These are phyloP conservation scores for Dinothrombium tinctorium DNA, from an alignment of 1,140 invertebrate genomes.

Conservation along the genomic window DNA sequence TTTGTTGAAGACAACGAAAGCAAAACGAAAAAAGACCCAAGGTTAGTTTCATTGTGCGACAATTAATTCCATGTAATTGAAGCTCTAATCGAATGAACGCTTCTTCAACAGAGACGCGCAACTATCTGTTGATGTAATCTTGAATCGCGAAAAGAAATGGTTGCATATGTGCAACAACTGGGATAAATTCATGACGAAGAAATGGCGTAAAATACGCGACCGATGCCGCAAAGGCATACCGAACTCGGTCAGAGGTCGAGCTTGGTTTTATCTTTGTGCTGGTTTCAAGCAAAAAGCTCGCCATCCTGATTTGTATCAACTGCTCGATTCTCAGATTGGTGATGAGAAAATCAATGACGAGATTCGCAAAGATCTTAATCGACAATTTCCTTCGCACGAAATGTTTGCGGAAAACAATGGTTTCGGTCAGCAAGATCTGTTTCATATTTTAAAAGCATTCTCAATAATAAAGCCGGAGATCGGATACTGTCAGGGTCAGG, in stretches of 20 bases:
- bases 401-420: conserved; percentile 77
- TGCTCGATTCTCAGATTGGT: conserved; percentile 42
- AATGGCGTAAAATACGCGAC: conserved; percentile 60
- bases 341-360: conserved; percentile 48
- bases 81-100: no score
- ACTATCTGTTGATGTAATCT: background rate
- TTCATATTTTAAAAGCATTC: conserved; percentile 82
- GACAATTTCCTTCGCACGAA: conserved; percentile 87
- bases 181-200: conserved; percentile 74
- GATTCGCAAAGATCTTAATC: conserved; percentile 75
- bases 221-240: conserved; percentile 66
- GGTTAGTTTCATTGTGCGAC: background rate
- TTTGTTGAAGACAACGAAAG: background rate
- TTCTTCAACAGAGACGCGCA: no score
- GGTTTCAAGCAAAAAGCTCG: conserved; percentile 83
- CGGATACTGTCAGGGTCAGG: conserved; percentile 83
- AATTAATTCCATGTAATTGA: no score
- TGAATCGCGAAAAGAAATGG: conserved; percentile 73
- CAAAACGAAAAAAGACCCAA: background rate
- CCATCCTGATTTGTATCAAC: conserved; percentile 75
- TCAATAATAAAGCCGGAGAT: conserved; percentile 74
- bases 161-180: conserved; percentile 79
- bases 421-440: conserved; percentile 69
- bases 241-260: conserved; percentile 55
- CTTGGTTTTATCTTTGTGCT: conserved; percentile 83